A percentile compares a stretch with the other conserved stretches of the same genome.
phyloP scores from a whole-genome alignment of 2,888 invertebrate genomes.

The Andrena bucephala region DNA sequence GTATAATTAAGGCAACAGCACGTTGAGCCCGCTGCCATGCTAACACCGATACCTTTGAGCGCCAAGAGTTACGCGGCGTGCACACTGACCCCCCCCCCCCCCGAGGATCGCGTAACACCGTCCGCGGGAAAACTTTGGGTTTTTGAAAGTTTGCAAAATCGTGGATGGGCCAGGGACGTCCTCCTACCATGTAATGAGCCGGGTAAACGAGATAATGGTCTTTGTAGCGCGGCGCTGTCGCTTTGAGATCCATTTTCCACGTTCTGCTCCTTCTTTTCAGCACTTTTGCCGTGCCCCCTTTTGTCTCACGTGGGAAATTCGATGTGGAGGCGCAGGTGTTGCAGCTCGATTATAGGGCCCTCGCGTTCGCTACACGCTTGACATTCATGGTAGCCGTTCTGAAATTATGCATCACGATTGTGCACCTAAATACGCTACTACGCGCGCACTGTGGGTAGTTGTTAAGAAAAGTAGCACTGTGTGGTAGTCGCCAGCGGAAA shows the following conservation, averaged over 20 bases:
- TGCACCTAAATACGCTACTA: not conserved
- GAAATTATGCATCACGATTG: not conserved
- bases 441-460: not conserved
- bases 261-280: not conserved
- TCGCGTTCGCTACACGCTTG: not conserved
- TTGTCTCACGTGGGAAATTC: not conserved
- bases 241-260: constrained; percentile 2
- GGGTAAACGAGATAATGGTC: not conserved
- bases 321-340: not conserved
- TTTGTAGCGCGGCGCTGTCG: not conserved
- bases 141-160: constrained; percentile 14
- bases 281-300: not conserved
- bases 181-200: not conserved
- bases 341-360: not conserved
- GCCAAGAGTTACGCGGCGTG: constrained; percentile 37
- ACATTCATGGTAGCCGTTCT: not conserved
- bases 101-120: constrained; percentile 18
- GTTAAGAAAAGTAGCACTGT: constrained; percentile 30
- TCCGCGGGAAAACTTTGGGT: constrained; percentile 13
- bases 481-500: constrained; percentile 49
- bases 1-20: constrained; percentile 73
- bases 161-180: not conserved
- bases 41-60: constrained; percentile 26
- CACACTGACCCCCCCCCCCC: not conserved
- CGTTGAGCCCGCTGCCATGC: constrained; percentile 20